A percentile compares a stretch with the other conserved stretches of the same genome.
These are phyloP conservation scores for Oedothorax gibbosus DNA, from an alignment of 1,140 invertebrate genomes.

Conservation along the genomic window DNA sequence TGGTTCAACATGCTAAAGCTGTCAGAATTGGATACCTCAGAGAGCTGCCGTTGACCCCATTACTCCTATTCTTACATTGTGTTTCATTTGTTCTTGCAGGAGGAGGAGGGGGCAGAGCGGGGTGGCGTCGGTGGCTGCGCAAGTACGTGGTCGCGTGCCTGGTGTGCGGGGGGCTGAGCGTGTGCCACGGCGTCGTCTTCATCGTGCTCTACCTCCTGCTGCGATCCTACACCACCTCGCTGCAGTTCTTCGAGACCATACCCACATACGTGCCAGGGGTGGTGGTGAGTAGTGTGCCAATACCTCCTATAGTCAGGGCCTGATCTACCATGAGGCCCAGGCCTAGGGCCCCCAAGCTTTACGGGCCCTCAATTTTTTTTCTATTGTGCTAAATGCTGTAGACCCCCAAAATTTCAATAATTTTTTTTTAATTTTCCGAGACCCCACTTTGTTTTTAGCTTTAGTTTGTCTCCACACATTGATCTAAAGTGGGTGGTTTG, in stretches of 20 bases:
- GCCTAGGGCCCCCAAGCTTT: too few relatives aligned
- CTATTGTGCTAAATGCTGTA: too few relatives aligned
- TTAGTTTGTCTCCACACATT: too few relatives aligned
- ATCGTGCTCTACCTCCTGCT: constrained; percentile 81
- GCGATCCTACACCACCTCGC: constrained; percentile 81
- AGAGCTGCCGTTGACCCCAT: too few relatives aligned
- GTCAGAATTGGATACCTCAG: too few relatives aligned
- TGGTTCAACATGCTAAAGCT: too few relatives aligned
- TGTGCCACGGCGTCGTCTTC: constrained; percentile 80
- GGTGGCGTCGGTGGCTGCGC: constrained; percentile 58
- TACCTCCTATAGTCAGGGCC: neutral
- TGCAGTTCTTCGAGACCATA: constrained; percentile 86
- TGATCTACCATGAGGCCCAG: neutral
- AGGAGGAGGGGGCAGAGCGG: constrained; percentile 24
- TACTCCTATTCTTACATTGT: neutral
- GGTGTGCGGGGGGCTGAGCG: constrained; percentile 78
- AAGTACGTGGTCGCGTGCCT: constrained; percentile 84
- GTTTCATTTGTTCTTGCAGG: neutral
- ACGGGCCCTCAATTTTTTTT: constrained; percentile 24
- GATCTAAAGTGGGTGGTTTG: too few relatives aligned
- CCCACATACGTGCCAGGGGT: constrained; percentile 84
- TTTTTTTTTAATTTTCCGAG: too few relatives aligned
- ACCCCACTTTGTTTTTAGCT: too few relatives aligned
- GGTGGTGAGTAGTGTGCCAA: constrained; percentile 68
- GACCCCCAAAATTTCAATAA: too few relatives aligned